A percentile compares a stretch with the other conserved stretches of the same genome.
These are phyloP conservation scores for Tupaia tana DNA, from an alignment of 2,113 vertebrate genomes.

Conservation along the genomic window DNA sequence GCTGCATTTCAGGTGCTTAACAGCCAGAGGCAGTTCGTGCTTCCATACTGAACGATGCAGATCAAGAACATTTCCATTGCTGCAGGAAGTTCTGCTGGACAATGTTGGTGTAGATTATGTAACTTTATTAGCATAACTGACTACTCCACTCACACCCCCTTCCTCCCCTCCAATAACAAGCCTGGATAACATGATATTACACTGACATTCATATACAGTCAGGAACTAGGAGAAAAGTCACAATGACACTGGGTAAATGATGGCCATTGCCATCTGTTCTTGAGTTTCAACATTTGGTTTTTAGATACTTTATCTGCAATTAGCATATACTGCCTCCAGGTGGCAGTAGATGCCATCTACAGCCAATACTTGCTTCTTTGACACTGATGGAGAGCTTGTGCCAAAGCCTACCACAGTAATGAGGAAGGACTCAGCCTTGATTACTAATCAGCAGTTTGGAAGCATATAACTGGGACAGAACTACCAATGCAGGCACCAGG, in stretches of 20 bases:
- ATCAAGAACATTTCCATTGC: neutral
- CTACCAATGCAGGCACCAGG: conserved; percentile 43
- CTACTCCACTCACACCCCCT: neutral
- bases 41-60: neutral
- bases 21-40: neutral
- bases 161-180: neutral
- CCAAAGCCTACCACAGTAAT: neutral
- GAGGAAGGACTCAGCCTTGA: neutral
- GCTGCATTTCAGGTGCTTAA: neutral
- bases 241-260: neutral
- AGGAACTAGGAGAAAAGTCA: neutral
- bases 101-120: neutral
- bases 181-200: neutral
- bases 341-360: neutral
- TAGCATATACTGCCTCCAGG: neutral
- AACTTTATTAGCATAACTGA: no score
- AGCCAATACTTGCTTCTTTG: neutral
- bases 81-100: neutral
- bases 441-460: conserved; percentile 35
- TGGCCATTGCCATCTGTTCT: neutral
- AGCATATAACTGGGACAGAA: neutral
- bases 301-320: conserved; percentile 63
- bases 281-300: neutral
- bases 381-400: neutral
- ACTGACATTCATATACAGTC: neutral